Evolutionary conservation across 2,113 vertebrate genomes (phyloP).

Genomic region (Lamprologus ornatipinnis): DNA sequence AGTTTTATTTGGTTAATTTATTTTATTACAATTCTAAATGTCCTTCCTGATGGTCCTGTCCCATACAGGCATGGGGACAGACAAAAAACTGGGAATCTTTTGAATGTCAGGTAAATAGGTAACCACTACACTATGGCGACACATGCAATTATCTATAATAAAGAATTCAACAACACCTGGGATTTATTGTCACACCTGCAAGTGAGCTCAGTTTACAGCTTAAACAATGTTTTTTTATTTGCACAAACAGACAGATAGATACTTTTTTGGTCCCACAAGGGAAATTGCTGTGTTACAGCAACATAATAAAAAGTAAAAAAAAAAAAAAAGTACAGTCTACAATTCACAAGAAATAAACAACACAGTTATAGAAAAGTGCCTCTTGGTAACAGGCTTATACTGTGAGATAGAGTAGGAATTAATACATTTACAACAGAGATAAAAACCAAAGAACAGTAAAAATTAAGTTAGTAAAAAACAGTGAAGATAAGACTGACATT

Average conservation of each 20-base stretch:
- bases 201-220: background rate
- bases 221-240: background rate
- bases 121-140: background rate
- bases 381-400: background rate
- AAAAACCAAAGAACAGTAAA: background rate
- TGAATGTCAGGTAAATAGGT: background rate
- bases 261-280: background rate
- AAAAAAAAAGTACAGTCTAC: background rate
- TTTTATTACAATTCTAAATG: background rate
- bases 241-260: background rate
- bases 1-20: accelerated
- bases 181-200: background rate
- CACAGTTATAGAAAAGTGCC: background rate
- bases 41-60: accelerated
- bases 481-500: accelerated
- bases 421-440: background rate
- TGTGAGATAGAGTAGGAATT: background rate
- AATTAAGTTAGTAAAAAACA: background rate
- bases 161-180: background rate
- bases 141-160: background rate
- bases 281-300: background rate
- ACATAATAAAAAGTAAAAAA: too few species aligned
- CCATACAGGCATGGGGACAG: background rate
- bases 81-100: background rate
- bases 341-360: background rate